phyloP scores from a whole-genome alignment of 2,113 vertebrate species.

The Columbina picui region DNA sequence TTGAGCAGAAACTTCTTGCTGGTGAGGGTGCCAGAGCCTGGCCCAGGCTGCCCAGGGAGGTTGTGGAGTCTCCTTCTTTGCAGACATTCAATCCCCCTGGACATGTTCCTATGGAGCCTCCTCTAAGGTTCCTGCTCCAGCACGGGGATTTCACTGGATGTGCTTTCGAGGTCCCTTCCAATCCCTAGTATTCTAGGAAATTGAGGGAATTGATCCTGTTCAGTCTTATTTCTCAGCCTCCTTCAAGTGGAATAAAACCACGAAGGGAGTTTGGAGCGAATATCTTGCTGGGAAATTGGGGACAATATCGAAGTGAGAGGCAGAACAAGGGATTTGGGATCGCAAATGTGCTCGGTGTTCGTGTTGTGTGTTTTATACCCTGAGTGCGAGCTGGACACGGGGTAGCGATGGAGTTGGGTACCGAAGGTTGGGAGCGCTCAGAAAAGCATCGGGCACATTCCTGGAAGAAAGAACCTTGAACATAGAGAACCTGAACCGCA shows the following conservation, averaged over 20 bases:
- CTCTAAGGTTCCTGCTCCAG: no score
- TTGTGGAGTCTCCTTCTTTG: no score
- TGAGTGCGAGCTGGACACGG: fast-evolving
- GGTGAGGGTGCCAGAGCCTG: no score
- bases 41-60: no score
- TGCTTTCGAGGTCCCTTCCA: no score
- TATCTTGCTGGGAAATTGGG: not conserved
- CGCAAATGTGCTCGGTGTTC: fast-evolving
- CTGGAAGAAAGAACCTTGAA: not conserved
- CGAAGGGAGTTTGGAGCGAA: not conserved
- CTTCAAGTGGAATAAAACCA: fast-evolving
- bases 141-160: no score
- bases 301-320: not conserved
- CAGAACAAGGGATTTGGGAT: not conserved
- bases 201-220: fast-evolving
- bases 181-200: no score
- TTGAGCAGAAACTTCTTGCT: no score
- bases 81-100: no score
- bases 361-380: not conserved
- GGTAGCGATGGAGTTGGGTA: not conserved
- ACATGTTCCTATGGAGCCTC: no score
- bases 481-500: not conserved
- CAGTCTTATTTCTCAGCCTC: fast-evolving
- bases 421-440: not conserved
- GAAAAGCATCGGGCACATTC: not conserved